A percentile compares a stretch with the other conserved stretches of the same genome.
phyloP scores from a whole-genome alignment of 2,797 vertebrate species.

The Microctenopoma stevenorrisi region DNA sequence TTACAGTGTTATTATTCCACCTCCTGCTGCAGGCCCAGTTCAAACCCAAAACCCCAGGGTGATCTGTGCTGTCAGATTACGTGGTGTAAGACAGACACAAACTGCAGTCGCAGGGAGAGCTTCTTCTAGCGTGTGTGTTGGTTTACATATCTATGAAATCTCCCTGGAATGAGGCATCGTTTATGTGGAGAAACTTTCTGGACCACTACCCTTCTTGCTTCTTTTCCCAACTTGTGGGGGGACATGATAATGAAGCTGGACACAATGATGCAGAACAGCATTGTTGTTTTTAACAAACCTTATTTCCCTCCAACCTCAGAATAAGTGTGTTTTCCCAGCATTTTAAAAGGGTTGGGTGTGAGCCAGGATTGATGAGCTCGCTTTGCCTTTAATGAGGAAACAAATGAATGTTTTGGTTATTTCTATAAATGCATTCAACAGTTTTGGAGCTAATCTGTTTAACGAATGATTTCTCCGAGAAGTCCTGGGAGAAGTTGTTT shows the following conservation, averaged over 20 bases:
- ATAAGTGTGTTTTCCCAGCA: too few species aligned
- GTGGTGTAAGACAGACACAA: neutral
- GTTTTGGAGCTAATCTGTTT: too few species aligned
- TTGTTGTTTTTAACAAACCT: slow-evolving; percentile 37
- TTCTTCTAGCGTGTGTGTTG: slow-evolving; percentile 21
- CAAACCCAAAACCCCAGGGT: neutral
- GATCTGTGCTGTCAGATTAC: neutral
- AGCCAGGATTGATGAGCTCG: too few species aligned
- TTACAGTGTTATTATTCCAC: slow-evolving; percentile 25
- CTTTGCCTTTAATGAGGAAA: too few species aligned
- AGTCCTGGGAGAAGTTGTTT: too few species aligned
- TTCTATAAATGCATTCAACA: too few species aligned
- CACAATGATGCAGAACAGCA: slow-evolving; percentile 41
- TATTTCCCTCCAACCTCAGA: slow-evolving; percentile 24
- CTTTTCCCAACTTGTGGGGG: slow-evolving; percentile 39
- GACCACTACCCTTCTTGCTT: neutral
- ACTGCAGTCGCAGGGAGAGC: slow-evolving; percentile 3
- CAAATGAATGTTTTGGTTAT: too few species aligned
- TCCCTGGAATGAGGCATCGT: slow-evolving; percentile 31
- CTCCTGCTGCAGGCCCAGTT: slow-evolving; percentile 31
- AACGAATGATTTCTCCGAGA: too few species aligned
- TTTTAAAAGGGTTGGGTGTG: too few species aligned
- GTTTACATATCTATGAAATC: slow-evolving; percentile 44
- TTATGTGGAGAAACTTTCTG: slow-evolving; percentile 40
- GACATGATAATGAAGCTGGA: slow-evolving; percentile 37